Conservation (phyloP, 2,797 vertebrate species). For the Tenualosa thibaudeaui region DNA sequence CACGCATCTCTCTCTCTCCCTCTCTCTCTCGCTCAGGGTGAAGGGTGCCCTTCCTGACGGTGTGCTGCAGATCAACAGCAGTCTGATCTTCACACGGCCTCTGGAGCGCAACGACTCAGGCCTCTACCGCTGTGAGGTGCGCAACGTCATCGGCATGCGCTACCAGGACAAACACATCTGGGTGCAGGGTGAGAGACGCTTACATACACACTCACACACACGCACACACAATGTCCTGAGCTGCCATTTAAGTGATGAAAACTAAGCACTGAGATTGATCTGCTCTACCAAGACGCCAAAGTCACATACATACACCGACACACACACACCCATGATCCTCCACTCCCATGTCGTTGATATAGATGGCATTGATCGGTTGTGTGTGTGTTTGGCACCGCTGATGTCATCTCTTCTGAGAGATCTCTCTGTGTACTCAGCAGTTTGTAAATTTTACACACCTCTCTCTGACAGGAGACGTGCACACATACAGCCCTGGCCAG, state of each 20-base stretch:
- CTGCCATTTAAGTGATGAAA: conserved; percentile 34
- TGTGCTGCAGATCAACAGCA: conserved; percentile 82
- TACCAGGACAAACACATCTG: conserved; percentile 84
- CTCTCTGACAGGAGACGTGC: neutral
- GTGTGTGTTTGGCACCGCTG: neutral
- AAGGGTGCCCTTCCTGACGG: conserved; percentile 88
- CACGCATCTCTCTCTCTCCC: neutral
- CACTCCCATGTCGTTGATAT: neutral
- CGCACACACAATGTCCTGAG: conserved; percentile 34
- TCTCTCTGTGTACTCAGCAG: conserved; percentile 21
- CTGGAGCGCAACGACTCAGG: conserved; percentile 92
- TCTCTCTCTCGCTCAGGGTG: conserved; percentile 69
- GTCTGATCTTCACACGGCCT: conserved; percentile 84
- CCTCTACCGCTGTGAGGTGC: conserved; percentile 89
- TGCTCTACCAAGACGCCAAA: neutral
- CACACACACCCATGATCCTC: neutral
- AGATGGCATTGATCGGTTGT: conserved; percentile 11
- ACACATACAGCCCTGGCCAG: neutral
- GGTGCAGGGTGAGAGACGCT: conserved; percentile 82
- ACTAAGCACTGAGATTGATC: conserved; percentile 14
- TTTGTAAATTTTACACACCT: neutral
- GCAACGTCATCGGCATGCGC: conserved; percentile 83
- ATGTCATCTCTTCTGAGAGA: neutral
- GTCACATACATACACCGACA: neutral
- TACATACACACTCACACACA: conserved; percentile 47